phyloP scores from a whole-genome alignment of 2,797 vertebrate genomes.

The Meda fulgida region DNA sequence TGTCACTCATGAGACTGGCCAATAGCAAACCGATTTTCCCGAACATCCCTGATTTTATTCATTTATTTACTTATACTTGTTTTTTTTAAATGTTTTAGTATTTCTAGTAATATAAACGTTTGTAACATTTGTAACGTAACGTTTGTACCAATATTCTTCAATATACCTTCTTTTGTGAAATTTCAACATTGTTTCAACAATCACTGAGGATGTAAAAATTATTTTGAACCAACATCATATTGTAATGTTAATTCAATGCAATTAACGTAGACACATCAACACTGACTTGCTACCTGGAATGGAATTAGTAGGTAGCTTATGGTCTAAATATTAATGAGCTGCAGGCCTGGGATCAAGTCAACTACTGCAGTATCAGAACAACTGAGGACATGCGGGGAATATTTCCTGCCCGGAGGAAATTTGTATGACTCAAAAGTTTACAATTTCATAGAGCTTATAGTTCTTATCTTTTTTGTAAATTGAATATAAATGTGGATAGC shows the following conservation, averaged over 20 bases:
- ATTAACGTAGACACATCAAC: neutral
- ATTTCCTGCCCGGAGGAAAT: neutral
- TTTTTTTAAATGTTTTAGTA: neutral
- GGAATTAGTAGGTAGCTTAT: constrained; percentile 26
- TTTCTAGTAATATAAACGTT: neutral
- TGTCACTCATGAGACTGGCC: neutral
- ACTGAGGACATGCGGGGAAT: constrained; percentile 11
- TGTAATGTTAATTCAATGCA: neutral
- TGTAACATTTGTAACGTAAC: neutral
- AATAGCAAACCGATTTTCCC: neutral
- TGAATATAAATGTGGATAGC: neutral
- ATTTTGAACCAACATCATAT: neutral
- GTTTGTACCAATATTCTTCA: neutral
- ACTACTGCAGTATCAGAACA: constrained; percentile 39
- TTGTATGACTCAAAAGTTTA: neutral
- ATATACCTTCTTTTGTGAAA: neutral
- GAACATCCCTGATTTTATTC: neutral
- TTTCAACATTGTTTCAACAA: neutral
- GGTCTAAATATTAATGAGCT: constrained; percentile 25
- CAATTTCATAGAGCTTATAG: neutral
- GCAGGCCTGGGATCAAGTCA: neutral
- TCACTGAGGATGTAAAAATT: neutral
- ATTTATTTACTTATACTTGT: too few species aligned
- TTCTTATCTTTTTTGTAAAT: neutral
- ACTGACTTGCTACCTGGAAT: neutral